Conservation (phyloP, 2,888 invertebrate genomes). For the Frankliniella fusca region DNA sequence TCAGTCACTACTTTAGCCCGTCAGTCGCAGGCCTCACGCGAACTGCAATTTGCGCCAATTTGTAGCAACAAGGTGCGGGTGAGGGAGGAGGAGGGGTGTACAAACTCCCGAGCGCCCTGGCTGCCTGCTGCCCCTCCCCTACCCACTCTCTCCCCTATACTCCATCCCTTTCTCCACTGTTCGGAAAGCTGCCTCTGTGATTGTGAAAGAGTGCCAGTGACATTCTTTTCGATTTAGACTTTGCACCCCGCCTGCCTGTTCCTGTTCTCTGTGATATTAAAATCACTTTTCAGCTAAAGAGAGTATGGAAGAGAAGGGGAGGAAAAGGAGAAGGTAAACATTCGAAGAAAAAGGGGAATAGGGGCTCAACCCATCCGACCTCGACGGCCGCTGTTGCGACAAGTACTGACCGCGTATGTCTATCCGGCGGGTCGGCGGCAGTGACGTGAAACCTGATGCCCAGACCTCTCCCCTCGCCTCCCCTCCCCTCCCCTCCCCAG, state of each 20-base stretch:
- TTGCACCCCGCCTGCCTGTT: background rate
- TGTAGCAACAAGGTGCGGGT: background rate
- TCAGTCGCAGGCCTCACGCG: background rate
- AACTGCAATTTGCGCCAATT: background rate
- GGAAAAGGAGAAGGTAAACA: too few species aligned
- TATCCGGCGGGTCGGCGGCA: background rate
- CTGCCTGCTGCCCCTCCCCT: background rate
- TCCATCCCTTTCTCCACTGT: background rate
- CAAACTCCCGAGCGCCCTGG: background rate
- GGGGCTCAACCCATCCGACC: too few species aligned
- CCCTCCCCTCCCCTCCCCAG: background rate
- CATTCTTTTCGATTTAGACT: background rate
- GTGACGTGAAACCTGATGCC: conserved; percentile 3
- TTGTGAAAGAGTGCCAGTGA: background rate
- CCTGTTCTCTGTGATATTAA: too few species aligned
- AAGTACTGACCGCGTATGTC: background rate
- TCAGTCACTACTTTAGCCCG: conserved; percentile 6
- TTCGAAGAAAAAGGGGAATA: too few species aligned
- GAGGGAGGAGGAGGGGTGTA: background rate
- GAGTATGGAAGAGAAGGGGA: too few species aligned
- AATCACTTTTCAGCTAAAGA: too few species aligned
- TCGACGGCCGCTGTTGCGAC: background rate
- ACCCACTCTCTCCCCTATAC: background rate
- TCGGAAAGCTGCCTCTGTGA: background rate
- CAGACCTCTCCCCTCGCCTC: background rate